Base-by-base conservation (phyloP, 2,797 vertebrate species). In the Sebastes ruberrimus region DNA sequence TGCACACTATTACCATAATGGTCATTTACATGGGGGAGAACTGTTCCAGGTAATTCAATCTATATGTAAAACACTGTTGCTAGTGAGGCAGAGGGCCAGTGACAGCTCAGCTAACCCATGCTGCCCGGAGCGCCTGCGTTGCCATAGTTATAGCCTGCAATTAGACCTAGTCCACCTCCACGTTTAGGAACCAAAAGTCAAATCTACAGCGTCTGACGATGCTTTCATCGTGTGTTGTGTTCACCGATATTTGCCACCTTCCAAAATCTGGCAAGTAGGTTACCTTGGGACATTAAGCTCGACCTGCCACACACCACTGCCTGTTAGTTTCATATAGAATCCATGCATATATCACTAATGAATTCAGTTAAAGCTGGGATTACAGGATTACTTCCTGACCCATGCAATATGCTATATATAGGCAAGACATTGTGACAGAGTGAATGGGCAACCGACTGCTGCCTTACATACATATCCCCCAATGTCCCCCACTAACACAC, bases 61-160 rank as follows among this genome's bases (percentile, higher is more conserved):
- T 94, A 93, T 93, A 95, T 95, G 95, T 94, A 95, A 95, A 95
- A 93, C 93, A 87, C 79, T 64, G 79, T 62, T 78, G 82, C 86
- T 55, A 52, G 83, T 85, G 78, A 85, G 71, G 81, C 87, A 86
- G 74, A 49, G 70, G 83, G 76, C 62, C 65, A 23, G 57, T 79
- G 84, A 83, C 84, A 79, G 76, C 86, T 88, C 83, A 67, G 76
- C 78, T 71, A 85, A 88, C 88, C 86, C 71, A 30, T 22, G 82
- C 86, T 69, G 85, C 85, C 78, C 65, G 27, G 64, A 87, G 88
- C 92, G 86, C 84, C 91, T 88, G 82, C 38, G 63, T 76, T 78
- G 81, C 86, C 78, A 66, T 91, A 92, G 93, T 92, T 92, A 91
- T 79, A 84, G 76, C 53, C 68, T 18, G 59, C 68, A 60, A 86